A percentile compares a stretch with the other conserved stretches of the same genome.
These are phyloP conservation scores for Steatocranus sp. DNA, from an alignment of 2,797 vertebrate genomes.

Conservation along the genomic window DNA sequence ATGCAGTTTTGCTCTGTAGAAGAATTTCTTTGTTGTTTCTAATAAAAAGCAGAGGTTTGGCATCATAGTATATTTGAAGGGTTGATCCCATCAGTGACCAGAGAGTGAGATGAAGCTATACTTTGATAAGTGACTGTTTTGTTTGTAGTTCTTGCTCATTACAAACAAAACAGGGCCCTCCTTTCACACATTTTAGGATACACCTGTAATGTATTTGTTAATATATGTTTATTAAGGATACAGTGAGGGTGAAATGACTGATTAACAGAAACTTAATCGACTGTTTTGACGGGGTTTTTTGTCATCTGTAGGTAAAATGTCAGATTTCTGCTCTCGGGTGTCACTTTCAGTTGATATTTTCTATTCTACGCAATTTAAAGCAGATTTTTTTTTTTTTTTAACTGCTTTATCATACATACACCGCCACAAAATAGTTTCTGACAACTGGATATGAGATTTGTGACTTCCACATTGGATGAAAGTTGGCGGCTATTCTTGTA, in stretches of 20 bases:
- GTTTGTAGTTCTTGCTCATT: neutral
- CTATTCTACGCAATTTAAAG: neutral
- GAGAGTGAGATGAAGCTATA: neutral
- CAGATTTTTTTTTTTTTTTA: neutral
- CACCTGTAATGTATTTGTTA: neutral
- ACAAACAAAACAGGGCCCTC: neutral
- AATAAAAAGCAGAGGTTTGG: neutral
- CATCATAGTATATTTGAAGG: neutral
- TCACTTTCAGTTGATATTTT: neutral
- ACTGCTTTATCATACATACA: neutral
- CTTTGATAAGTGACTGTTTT: neutral
- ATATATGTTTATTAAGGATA: neutral
- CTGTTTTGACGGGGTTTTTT: accelerated
- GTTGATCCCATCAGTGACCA: neutral
- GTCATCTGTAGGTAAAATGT: neutral
- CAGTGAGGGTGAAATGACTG: neutral
- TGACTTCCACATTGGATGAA: neutral
- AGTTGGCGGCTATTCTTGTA: neutral
- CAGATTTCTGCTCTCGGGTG: neutral
- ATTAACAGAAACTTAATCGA: neutral
- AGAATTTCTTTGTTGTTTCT: neutral
- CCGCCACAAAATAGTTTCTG: neutral
- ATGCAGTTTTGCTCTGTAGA: neutral
- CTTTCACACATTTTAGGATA: neutral
- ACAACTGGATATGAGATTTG: too few species aligned